Evolutionary conservation across 2,888 invertebrate species (phyloP).

Genomic region (Cecidostiba fungosa): DNA sequence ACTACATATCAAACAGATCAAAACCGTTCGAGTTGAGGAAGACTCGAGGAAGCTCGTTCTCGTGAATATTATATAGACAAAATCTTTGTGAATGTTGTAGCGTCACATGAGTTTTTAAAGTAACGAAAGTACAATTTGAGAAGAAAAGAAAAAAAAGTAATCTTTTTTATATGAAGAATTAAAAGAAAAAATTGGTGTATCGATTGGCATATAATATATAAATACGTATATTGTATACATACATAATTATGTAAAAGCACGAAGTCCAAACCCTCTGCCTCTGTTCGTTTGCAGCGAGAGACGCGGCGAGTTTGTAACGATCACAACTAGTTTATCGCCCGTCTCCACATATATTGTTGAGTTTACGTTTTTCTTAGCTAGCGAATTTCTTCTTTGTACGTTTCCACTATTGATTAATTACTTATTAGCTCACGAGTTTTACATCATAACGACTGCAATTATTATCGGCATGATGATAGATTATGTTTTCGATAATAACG

Average conservation of each 20-base stretch:
- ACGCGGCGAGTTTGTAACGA: slow-evolving; percentile 5
- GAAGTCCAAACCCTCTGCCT: slow-evolving; percentile 73
- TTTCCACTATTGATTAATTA: slow-evolving; percentile 64
- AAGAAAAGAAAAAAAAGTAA: slow-evolving; percentile 14
- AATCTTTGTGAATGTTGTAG: slow-evolving; percentile 50
- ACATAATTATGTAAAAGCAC: slow-evolving; percentile 51
- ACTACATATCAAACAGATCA: slow-evolving; percentile 63
- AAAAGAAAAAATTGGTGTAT: slow-evolving; percentile 34
- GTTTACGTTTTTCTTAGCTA: slow-evolving; percentile 76
- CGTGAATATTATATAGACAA: slow-evolving; percentile 42
- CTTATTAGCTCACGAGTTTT: slow-evolving; percentile 64
- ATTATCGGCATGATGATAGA: slow-evolving; percentile 7
- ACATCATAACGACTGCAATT: slow-evolving; percentile 17
- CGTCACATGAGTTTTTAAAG: slow-evolving; percentile 45
- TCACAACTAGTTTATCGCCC: neutral
- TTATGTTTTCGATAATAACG: slow-evolving; percentile 38
- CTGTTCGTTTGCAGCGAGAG: slow-evolving; percentile 68
- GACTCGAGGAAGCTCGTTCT: slow-evolving; percentile 63
- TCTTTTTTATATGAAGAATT: slow-evolving; percentile 19
- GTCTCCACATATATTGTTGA: slow-evolving; percentile 72
- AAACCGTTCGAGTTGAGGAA: slow-evolving; percentile 54
- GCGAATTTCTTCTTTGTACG: slow-evolving; percentile 69
- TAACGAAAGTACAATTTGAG: slow-evolving; percentile 46
- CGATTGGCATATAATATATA: slow-evolving; percentile 41
- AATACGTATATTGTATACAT: neutral